A percentile compares a stretch with the other conserved stretches of the same genome.
Conservation (phyloP, 2,113 vertebrate species). For the Sterrhoptilus dennistouni region DNA sequence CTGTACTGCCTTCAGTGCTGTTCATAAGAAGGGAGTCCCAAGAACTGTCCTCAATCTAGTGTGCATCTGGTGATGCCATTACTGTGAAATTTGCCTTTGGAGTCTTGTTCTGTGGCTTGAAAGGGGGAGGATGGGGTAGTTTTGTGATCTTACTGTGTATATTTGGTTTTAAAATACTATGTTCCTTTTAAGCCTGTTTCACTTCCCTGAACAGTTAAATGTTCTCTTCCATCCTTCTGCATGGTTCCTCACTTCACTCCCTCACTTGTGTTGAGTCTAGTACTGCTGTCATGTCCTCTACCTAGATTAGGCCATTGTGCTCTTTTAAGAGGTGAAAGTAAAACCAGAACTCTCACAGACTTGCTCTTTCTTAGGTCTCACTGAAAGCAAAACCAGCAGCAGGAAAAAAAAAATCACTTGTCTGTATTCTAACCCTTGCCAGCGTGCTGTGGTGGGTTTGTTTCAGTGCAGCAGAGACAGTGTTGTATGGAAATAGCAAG, state of each 20-base stretch:
- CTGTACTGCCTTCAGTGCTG: background rate
- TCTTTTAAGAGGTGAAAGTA: slow-evolving; percentile 45
- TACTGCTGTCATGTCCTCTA: slow-evolving; percentile 37
- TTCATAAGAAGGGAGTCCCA: background rate
- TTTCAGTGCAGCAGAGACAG: slow-evolving; percentile 34
- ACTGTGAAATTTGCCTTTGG: slow-evolving; percentile 38
- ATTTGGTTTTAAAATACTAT: slow-evolving; percentile 55
- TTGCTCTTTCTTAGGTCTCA: slow-evolving; percentile 37
- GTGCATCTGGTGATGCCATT: background rate
- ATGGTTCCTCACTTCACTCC: slow-evolving; percentile 39
- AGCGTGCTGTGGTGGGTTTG: slow-evolving; percentile 33
- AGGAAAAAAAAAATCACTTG: background rate
- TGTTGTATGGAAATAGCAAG: slow-evolving; percentile 34
- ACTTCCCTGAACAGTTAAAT: slow-evolving; percentile 1
- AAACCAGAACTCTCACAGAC: background rate
- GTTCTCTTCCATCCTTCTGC: slow-evolving; percentile 26
- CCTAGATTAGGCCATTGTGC: slow-evolving; percentile 27
- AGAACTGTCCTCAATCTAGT: background rate
- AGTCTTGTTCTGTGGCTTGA: slow-evolving; percentile 15
- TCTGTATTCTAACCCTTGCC: background rate
- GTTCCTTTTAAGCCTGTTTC: slow-evolving; percentile 58
- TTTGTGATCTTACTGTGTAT: slow-evolving; percentile 58
- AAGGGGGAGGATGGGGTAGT: slow-evolving; percentile 43
- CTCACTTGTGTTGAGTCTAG: slow-evolving; percentile 35
- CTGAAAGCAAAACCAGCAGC: slow-evolving; percentile 55